Percentiles rank a stretch among this genome's conserved stretches.
phyloP scores from a whole-genome alignment of 1,140 invertebrate genomes.

The Musca vetustissima region DNA sequence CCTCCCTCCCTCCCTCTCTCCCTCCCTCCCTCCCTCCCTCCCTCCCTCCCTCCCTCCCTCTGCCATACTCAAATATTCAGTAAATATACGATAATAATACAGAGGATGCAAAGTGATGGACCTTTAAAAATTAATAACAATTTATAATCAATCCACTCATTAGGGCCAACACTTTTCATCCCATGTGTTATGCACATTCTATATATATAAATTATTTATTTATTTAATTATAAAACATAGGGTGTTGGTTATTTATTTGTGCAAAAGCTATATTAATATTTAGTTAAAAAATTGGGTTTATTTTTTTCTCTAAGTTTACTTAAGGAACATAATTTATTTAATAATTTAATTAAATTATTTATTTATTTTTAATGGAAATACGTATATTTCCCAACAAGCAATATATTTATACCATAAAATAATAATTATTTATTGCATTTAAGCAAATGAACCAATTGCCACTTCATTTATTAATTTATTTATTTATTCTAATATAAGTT shows the following conservation, averaged over 20 bases:
- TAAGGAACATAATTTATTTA: not conserved
- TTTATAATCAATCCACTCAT: too few relatives aligned
- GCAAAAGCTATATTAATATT: not conserved
- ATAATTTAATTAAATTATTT: constrained; percentile 3
- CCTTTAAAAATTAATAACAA: too few relatives aligned
- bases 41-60: too few relatives aligned
- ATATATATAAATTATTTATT: constrained; percentile 7
- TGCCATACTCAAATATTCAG: constrained; percentile 6
- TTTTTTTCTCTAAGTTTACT: not conserved
- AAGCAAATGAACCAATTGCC: not conserved
- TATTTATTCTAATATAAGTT: constrained; percentile 1
- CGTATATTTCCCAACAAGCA: not conserved
- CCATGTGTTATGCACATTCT: not conserved
- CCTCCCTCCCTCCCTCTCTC: too few relatives aligned
- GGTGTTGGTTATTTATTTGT: not conserved
- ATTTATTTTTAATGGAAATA: not conserved
- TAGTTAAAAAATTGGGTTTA: not conserved
- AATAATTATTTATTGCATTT: constrained; percentile 10
- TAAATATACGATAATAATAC: not conserved
- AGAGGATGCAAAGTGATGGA: too few relatives aligned
- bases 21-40: too few relatives aligned
- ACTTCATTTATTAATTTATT: constrained; percentile 11
- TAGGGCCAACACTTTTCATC: too few relatives aligned
- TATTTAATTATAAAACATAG: constrained; percentile 12
- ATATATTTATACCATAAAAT: not conserved